Evolutionary conservation across 2,797 vertebrate species (phyloP), one percentile per base, ranked within the genome.

Genomic region (Hippoglossus hippoglossus): DNA sequence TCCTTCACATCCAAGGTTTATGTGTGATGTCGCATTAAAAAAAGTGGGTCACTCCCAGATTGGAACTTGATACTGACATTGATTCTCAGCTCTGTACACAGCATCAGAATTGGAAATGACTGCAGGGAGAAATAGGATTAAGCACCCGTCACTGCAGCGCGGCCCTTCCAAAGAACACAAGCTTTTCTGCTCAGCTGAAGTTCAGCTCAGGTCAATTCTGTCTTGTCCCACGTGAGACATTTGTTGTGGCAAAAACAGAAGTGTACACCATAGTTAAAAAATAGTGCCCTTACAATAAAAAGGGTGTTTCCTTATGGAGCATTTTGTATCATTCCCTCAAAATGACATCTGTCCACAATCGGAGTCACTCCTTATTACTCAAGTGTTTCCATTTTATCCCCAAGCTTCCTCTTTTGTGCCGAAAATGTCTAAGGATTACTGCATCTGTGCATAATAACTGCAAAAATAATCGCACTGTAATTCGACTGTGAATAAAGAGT

Each of bases 381-480:
- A 59, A 41, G 25, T 51, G 4, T 63, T 58, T 55, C 7, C 2
- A 13, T 31, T 60, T 50, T 25, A 71, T 67, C 52, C 28, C 28
- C 56, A 58, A 19, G 63, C 21, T 10, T 57, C 50, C 28, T 50
- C 13, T 25, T 47, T 34, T 1, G 16, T 46, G 21, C 5, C 12
- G 47, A 67, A 72, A 25, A 34, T 8, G 2, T 28, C 16, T 10
- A 57, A 25, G 57, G 59, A 65, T 58, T 57, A 53, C 44, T 63
- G 75, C 59, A 59, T 64, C 34, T 71, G 59, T 75, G 49, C 66
- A 28, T 26, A 31, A 31, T 75, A 58, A 68, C 64, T 62, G 44
- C 59, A 51, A 54, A 54, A 73, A 79, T 77, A 67, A 79, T 64
- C 26, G 54, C 1, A 19, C 16, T 26, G 24, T 77, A 63, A 73